Conservation (phyloP, 2,113 vertebrate species). For the Canis aureus region DNA sequence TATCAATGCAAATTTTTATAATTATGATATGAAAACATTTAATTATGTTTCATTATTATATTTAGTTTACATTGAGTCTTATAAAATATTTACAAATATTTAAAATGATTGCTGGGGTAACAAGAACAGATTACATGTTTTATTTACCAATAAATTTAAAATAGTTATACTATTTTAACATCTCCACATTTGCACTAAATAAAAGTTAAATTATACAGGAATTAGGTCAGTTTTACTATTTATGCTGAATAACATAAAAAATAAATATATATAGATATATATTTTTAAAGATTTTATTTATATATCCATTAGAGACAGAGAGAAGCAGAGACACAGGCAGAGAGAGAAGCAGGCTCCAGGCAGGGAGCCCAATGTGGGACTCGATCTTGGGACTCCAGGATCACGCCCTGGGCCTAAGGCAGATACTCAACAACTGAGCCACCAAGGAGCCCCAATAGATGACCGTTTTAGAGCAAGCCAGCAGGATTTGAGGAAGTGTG, state of each 20-base stretch:
- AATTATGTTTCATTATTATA: neutral
- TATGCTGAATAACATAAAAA: neutral
- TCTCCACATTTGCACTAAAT: neutral
- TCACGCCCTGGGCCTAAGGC: too few species aligned
- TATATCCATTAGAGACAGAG: too few species aligned
- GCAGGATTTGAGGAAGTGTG: neutral
- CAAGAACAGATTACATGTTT: neutral
- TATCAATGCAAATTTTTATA: neutral
- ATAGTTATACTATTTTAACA: neutral
- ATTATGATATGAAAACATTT: neutral
- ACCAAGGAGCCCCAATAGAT: too few species aligned
- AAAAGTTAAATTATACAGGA: neutral
- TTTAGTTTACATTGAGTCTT: neutral
- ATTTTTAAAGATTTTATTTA: neutral
- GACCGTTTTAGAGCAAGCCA: neutral
- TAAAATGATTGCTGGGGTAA: neutral
- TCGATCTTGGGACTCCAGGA: too few species aligned
- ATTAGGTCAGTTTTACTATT: neutral
- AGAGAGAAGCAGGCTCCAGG: too few species aligned
- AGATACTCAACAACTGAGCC: too few species aligned
- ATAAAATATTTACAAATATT: neutral
- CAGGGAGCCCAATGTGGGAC: too few species aligned
- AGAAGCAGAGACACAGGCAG: too few species aligned
- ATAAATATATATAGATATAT: neutral
- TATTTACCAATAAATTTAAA: neutral